A percentile compares a stretch with the other conserved stretches of the same genome.
phyloP scores from a whole-genome alignment of 2,797 vertebrate species.

The Esox lucius region DNA sequence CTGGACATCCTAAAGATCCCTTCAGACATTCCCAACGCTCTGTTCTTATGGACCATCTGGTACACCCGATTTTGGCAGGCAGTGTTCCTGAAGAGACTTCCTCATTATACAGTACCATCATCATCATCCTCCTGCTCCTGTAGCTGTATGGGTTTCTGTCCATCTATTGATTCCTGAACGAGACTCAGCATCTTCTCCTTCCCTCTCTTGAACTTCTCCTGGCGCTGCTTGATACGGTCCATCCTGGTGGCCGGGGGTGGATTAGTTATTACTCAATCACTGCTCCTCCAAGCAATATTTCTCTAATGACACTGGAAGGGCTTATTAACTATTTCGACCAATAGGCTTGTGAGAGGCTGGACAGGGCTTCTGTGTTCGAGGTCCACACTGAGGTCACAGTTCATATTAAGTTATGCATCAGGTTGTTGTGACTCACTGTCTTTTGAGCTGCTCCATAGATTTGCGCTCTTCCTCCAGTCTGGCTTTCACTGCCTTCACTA shows the following conservation, averaged over 20 bases:
- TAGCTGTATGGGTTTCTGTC: constrained; percentile 75
- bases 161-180: constrained; percentile 87
- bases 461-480: constrained; percentile 96
- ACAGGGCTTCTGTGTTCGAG: not conserved
- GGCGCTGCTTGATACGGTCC: constrained; percentile 98
- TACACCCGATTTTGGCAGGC: not conserved
- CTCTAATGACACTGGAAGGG: not conserved
- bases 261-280: not conserved
- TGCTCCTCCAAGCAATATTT: not conserved
- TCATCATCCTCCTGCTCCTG: constrained; percentile 85
- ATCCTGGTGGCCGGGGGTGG: constrained; percentile 80
- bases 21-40: not conserved
- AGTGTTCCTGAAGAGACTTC: constrained; percentile 5
- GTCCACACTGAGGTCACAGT: too few relatives aligned
- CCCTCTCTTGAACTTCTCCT: constrained; percentile 98
- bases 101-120: constrained; percentile 68
- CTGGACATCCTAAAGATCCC: not conserved
- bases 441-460: constrained; percentile 98
- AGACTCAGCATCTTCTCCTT: constrained; percentile 96
- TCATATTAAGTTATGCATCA: not conserved
- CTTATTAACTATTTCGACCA: not conserved
- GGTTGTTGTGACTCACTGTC: constrained; percentile 84
- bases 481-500: constrained; percentile 96
- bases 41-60: not conserved
- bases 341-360: not conserved